Evolutionary conservation across 2,888 invertebrate species (phyloP), one percentile per base, ranked within the genome.

Genomic region (Leptogaster cylindrica): DNA sequence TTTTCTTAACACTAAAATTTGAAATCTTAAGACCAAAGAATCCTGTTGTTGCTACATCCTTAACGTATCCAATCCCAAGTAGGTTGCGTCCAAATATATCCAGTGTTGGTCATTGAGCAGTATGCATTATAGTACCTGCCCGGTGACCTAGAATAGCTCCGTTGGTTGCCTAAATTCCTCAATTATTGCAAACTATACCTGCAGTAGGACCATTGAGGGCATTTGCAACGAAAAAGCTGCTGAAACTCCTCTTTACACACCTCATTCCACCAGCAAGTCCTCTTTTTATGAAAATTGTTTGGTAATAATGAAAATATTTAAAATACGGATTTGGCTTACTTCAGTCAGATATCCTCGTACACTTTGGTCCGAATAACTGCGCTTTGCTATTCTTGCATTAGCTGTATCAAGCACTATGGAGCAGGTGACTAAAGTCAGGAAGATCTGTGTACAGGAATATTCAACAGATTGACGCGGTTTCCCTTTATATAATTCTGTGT

Each of bases 191-290:
- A 16, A 44, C 27, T 44, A n/a, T 68, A 80, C 73, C 93, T 85
- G 82, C 94, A 95, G 78, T 88, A 94, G 0, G 92, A 93, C 89
- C 91, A 93, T 70, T 89, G 87, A 1, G 94, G 94, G 75, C 94
- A 95, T 76, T 90, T 90, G 82, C 94, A 95, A 69, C 92, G 86
- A 80, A 94, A 94, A 73, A 90, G 84, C 72, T 86, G 89, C 81
- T 93, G 92, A 77, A 94, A 94, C 80, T 94, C 94, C 78, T 93
- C 93, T 77, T 95, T 94, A 83, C 94, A 95, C 14, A 93, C 88
- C 83, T 95, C 94, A 79, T 93, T 94, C 91, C 93, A 93, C 92
- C 93, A 94, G 80, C 94, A 94, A 58, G 91, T 93, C 78, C 94
- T 87, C 94, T 93, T 79, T 55, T 83, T 82, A 70, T 58, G 39